A percentile compares a stretch with the other conserved stretches of the same genome.
phyloP scores from a whole-genome alignment of 2,797 vertebrate species.

The Dipus sagitta region DNA sequence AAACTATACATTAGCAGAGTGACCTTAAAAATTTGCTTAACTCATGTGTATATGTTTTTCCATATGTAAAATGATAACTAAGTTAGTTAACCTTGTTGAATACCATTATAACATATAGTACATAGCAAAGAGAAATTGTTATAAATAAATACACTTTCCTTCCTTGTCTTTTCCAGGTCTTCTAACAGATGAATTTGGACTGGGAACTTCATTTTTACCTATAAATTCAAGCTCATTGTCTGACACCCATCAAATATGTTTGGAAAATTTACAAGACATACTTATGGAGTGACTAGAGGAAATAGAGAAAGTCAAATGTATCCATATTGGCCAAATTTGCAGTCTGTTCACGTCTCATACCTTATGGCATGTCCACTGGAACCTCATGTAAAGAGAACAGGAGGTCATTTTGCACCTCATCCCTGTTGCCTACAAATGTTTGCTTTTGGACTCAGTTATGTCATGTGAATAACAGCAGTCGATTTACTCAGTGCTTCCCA shows the following conservation, averaged over 20 bases:
- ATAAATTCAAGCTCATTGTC: background rate
- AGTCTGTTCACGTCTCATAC: background rate
- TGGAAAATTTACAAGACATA: background rate
- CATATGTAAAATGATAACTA: background rate
- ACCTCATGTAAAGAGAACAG: conserved; percentile 58
- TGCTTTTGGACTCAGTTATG: conserved; percentile 1
- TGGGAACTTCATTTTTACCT: conserved; percentile 46
- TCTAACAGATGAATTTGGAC: background rate
- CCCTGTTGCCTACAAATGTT: conserved; percentile 23
- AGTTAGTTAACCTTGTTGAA: conserved; percentile 7
- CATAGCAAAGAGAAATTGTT: background rate
- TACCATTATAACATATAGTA: background rate
- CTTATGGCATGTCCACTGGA: background rate
- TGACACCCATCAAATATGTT: background rate
- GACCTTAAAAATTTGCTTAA: conserved; percentile 5
- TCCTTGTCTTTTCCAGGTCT: background rate
- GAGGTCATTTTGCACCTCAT: conserved; percentile 52
- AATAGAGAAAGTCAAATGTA: background rate
- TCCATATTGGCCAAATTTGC: background rate
- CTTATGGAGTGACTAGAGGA: background rate
- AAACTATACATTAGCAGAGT: background rate
- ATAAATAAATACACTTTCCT: background rate
- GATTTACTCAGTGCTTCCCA: conserved; percentile 39
- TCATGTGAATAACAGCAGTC: conserved; percentile 52
- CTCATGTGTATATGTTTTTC: background rate